These are phyloP conservation scores for Ibidorhyncha struthersii DNA, from an alignment of 2,113 vertebrate species.

Conservation along the genomic window DNA sequence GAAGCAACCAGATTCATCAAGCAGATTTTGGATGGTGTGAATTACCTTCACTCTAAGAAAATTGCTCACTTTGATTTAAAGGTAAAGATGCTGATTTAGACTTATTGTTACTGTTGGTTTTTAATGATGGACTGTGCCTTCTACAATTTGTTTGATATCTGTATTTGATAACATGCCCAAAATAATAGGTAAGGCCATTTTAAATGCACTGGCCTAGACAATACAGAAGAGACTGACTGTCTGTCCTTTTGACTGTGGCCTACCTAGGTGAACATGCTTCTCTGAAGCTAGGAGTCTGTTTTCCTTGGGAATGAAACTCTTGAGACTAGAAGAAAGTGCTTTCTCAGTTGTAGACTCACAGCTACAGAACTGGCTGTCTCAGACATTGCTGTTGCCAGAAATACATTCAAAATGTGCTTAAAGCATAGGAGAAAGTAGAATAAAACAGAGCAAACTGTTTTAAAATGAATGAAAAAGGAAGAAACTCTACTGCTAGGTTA, in stretches of 20 bases:
- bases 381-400: background rate
- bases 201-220: background rate
- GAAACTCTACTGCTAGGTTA: background rate
- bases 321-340: background rate
- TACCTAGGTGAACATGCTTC: background rate
- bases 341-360: background rate
- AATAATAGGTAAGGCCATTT: background rate
- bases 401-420: background rate
- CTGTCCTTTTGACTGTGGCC: background rate
- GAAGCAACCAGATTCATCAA: conserved; percentile 97
- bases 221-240: background rate
- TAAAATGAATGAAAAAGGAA: background rate
- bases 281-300: background rate
- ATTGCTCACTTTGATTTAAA: conserved; percentile 97
- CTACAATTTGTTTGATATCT: background rate
- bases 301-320: background rate
- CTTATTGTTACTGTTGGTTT: background rate
- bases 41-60: conserved; percentile 91
- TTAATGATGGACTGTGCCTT: background rate
- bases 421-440: background rate
- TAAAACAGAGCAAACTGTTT: background rate
- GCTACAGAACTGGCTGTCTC: background rate
- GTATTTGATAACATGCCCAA: background rate
- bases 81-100: conserved; percentile 72
- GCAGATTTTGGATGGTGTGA: conserved; percentile 94